Conservation (phyloP, 2,797 vertebrate genomes). For the Craterocephalus amniculus region DNA sequence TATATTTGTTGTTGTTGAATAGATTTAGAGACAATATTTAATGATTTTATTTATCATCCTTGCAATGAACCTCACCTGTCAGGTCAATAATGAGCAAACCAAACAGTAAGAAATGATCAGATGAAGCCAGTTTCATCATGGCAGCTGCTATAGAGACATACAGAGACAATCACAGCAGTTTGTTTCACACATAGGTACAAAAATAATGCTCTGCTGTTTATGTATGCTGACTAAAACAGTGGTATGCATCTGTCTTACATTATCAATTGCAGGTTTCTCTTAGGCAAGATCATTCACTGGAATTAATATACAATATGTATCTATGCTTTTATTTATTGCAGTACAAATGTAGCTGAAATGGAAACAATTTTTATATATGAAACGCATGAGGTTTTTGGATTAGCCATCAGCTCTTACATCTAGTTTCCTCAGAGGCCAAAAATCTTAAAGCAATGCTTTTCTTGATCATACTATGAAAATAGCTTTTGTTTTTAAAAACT, state of each 20-base stretch:
- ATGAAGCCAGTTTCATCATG: conserved; percentile 50
- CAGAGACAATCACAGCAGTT: not conserved
- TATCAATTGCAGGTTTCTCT: not conserved
- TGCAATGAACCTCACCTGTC: conserved; percentile 52
- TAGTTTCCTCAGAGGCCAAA: not conserved
- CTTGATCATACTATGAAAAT: not conserved
- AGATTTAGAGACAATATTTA: not conserved
- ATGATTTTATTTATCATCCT: not conserved
- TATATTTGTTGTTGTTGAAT: no score
- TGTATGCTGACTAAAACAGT: no score
- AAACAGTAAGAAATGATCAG: conserved; percentile 42
- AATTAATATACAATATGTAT: not conserved
- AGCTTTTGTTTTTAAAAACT: not conserved
- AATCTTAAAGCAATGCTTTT: not conserved
- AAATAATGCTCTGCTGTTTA: not conserved
- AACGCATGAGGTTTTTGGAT: not conserved
- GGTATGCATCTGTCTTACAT: not conserved
- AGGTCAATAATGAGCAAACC: conserved; percentile 39
- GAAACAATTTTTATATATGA: not conserved
- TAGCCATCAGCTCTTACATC: not conserved
- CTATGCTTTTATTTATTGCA: not conserved
- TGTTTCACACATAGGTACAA: not conserved
- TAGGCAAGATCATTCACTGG: not conserved
- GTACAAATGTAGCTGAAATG: not conserved
- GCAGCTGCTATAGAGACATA: conserved; percentile 24